Percentiles rank a stretch among this genome's conserved stretches.
Conservation (phyloP, 2,113 vertebrate genomes). For the Pelmatolapia mariae region DNA sequence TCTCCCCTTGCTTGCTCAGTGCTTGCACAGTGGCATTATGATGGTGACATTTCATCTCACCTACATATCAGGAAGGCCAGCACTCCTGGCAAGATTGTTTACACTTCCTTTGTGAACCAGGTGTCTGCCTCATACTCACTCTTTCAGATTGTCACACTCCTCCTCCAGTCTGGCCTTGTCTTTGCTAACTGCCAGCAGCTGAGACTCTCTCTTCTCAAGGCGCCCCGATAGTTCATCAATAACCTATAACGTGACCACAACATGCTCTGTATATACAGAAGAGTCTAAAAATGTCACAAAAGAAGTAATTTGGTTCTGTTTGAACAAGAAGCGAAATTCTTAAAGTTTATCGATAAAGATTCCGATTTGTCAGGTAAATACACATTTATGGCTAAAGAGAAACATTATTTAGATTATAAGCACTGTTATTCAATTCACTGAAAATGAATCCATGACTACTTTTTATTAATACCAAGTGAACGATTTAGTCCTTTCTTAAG, state of each 20-base stretch:
- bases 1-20: not conserved
- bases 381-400: not conserved
- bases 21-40: not conserved
- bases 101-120: not conserved
- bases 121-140: slow-evolving; percentile 78
- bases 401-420: not conserved
- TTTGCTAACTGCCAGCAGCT: slow-evolving; percentile 89
- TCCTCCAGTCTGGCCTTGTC: slow-evolving; percentile 93
- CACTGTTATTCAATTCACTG: not conserved
- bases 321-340: not conserved
- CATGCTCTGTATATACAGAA: not conserved
- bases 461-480: not conserved
- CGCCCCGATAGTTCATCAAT: slow-evolving; percentile 86
- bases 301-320: not conserved
- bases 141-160: slow-evolving; percentile 93
- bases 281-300: not conserved
- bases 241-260: slow-evolving; percentile 66
- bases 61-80: not conserved
- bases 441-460: not conserved
- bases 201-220: slow-evolving; percentile 91
- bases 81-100: not conserved
- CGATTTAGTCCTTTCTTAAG: not conserved
- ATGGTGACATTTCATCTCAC: not conserved
- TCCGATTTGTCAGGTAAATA: not conserved
- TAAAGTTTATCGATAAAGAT: not conserved